Evolutionary conservation across 2,888 invertebrate genomes (phyloP), one percentile per base, ranked within the genome.

Genomic region (Empis livida): DNA sequence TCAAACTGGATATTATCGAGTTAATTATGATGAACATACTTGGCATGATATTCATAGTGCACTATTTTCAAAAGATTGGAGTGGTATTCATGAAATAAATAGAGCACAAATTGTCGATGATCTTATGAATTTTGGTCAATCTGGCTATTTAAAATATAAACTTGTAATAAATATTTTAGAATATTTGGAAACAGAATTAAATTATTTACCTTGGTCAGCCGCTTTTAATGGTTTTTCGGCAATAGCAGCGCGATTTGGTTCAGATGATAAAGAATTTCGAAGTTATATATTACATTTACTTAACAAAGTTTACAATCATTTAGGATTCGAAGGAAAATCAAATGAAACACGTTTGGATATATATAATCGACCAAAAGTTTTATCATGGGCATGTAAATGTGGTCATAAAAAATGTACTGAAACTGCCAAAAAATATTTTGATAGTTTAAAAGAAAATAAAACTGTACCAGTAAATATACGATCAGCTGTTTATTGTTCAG

Each of bases 61-160:
- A 4, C 47, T 66, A 3, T 15, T 35, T 3, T 27, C 46, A 16
- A 4, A 42, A 0, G 46, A 52, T 2, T 59, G 60, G 51, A 58
- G 56, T 31, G 53, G 50, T 3, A 59, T 65, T 17, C 56, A 59
- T 13, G 55, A 54, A 6, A 57, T 80, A 10, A 88, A 85, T 64
- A 74, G 90, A 40, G 88, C 84, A 0, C 84, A 88, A 49, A 58
- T 82, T 6, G 66, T 91, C 0, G 84, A 87, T 55, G 92, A 93
- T 62, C 70, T 80, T 5, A 75, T 80, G 51, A 77, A 76, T 53
- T 64, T 82, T 45, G 82, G 81, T 5, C 68, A 75, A 46, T 74
- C 74, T 43, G 76, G 74, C 10, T 61, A 72, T 35, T 58, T 80
- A 49, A 70, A 63, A 17, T 73, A 73, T 54, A 57, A 61, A 3